Evolutionary conservation across 23 tunicate species (phyloP), one percentile per base, ranked within the genome.

Genomic region (Clavelina lepadiformis): DNA sequence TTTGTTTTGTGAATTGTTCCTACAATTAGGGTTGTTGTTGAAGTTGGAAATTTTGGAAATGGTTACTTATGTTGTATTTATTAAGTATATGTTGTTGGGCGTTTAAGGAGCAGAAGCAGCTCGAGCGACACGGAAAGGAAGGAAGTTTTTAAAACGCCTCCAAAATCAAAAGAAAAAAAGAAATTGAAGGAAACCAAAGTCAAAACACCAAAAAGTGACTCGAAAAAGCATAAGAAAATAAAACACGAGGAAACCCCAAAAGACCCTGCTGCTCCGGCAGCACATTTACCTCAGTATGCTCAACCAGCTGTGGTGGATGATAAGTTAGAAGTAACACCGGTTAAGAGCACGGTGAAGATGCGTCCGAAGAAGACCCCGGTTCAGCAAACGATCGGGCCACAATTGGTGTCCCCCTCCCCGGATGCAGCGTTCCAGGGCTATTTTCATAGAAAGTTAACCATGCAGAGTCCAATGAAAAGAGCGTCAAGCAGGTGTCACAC

Each of bases 401-500:
- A n/a, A n/a, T 3, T 28, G 22, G 50, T 4, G 5, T 25, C 20
- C 19, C 27, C 21, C 50, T 27, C 24, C 51, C 13, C 15, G 49
- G 49, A 41, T 41, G 13, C 6, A 3, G 15, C 63, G 2, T 46
- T 35, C 25, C 56, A 67, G 21, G 87, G 87, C 1, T 51, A 25
- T 18, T 59, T 88, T 21, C 69, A 79, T 6, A 76, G 96, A 18
- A 88, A 88, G 63, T 71, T 77, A 11, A 76, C 73, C 13, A 73
- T 79, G 86, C 45, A 74, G 11, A 74, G 83, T 30, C 85, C 96
- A 34, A 46, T 38, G 25, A 88, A 88, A 75, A 88, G 80, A 61
- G 96, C 96, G 32, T 35, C 75, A 7, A 79, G 73, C 96, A 88
- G 96, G 96, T 88, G n/a, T n/a, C n/a, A n/a, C n/a, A n/a, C n/a